Evolutionary conservation across 2,113 vertebrate species (phyloP).

Genomic region (Paradoxurus hermaphroditus): DNA sequence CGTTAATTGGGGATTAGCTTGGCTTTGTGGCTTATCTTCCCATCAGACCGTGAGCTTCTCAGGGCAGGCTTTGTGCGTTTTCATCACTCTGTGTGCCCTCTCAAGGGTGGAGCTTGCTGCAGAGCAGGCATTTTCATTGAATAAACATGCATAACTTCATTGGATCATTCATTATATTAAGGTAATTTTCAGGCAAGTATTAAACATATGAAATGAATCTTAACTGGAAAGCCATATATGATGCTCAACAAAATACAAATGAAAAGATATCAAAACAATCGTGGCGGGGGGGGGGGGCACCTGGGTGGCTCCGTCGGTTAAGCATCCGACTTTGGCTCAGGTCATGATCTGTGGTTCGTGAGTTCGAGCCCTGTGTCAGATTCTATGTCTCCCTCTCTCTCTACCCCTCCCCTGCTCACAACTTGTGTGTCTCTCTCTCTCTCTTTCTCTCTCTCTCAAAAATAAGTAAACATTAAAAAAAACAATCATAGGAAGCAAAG

Average conservation of each 20-base stretch:
- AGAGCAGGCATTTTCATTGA: neutral
- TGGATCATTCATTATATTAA: neutral
- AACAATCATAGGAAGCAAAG: neutral
- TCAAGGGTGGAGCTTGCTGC: neutral
- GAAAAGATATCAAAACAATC: constrained; percentile 2
- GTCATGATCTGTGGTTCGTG: too few relatives aligned
- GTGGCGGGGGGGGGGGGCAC: too few relatives aligned
- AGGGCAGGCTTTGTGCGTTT: neutral
- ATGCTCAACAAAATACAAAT: neutral
- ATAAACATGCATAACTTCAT: neutral
- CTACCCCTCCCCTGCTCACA: too few relatives aligned
- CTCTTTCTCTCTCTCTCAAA: too few relatives aligned
- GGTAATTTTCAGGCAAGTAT: neutral
- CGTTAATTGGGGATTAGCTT: neutral
- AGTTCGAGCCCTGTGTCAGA: too few relatives aligned
- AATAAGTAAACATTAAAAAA: too few relatives aligned
- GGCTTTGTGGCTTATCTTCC: neutral
- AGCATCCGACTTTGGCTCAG: too few relatives aligned
- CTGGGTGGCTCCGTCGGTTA: too few relatives aligned
- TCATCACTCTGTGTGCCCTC: neutral
- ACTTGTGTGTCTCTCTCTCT: too few relatives aligned
- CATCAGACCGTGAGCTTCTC: neutral
- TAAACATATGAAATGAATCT: neutral
- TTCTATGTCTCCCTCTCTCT: too few relatives aligned
- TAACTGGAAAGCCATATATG: neutral